Conservation (phyloP, 2,113 vertebrate species). For the Paralichthys olivaceus region DNA sequence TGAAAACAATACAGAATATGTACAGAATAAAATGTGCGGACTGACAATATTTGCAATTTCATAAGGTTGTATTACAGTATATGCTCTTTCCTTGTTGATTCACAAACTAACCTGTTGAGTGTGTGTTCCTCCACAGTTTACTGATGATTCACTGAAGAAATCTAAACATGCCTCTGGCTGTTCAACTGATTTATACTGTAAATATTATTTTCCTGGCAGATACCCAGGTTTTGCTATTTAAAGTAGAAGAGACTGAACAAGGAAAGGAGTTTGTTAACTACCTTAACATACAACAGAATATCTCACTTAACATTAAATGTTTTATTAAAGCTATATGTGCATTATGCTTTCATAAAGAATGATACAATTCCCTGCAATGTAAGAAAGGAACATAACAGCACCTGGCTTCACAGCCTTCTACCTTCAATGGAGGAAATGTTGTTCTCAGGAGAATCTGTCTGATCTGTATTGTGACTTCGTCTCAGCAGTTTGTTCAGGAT, state of each 20-base stretch:
- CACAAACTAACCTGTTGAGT: not conserved
- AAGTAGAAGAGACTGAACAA: not conserved
- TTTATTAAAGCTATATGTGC: too few species aligned
- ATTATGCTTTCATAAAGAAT: not conserved
- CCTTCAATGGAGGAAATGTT: conserved; percentile 28
- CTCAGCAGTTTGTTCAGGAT: conserved; percentile 66
- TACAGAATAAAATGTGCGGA: not conserved
- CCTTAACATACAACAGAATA: too few species aligned
- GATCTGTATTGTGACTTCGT: conserved; percentile 4
- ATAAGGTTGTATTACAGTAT: not conserved
- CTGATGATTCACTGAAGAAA: not conserved
- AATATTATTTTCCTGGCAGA: conserved; percentile 14
- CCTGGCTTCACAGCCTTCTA: not conserved
- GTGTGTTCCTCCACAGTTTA: not conserved
- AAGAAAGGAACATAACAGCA: not conserved
- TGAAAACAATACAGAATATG: not conserved
- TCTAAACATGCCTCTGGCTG: not conserved
- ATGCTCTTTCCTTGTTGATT: not conserved
- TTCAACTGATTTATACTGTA: not conserved
- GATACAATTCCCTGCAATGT: not conserved
- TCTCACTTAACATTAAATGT: too few species aligned
- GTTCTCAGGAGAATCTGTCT: not conserved
- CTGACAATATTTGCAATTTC: not conserved
- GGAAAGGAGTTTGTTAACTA: not conserved
- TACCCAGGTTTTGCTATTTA: not conserved